These are phyloP conservation scores for Choreutis nemorana DNA, from an alignment of 2,888 invertebrate species.

Conservation along the genomic window DNA sequence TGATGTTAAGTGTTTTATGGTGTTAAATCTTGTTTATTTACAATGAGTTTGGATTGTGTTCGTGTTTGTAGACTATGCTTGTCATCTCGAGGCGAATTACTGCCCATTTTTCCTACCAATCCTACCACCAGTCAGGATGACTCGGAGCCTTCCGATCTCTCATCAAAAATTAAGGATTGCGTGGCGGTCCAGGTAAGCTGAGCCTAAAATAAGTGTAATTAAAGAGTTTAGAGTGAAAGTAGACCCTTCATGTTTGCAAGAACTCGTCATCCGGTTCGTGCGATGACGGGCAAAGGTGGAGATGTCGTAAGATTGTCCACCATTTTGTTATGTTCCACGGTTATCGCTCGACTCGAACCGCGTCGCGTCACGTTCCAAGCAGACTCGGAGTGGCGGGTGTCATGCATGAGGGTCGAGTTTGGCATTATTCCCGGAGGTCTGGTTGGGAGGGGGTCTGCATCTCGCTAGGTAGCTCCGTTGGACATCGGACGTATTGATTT, in stretches of 20 bases:
- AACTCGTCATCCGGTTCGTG: constrained; percentile 63
- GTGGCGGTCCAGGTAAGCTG: constrained; percentile 72
- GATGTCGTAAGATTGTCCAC: constrained; percentile 69
- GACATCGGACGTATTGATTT: constrained; percentile 58
- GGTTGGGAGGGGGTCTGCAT: constrained; percentile 50
- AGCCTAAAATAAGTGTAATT: constrained; percentile 33
- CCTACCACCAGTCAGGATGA: constrained; percentile 63
- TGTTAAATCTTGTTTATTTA: constrained; percentile 52
- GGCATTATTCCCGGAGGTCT: constrained; percentile 57
- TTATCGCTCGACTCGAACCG: constrained; percentile 55
- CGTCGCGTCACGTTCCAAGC: constrained; percentile 54
- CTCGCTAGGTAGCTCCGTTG: constrained; percentile 39
- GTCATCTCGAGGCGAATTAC: constrained; percentile 67
- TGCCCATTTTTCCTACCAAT: constrained; percentile 65
- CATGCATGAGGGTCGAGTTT: constrained; percentile 53
- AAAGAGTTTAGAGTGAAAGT: constrained; percentile 59
- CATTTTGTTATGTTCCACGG: constrained; percentile 65
- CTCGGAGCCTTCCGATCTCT: constrained; percentile 62
- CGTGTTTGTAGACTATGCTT: constrained; percentile 71
- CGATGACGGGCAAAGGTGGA: constrained; percentile 61
- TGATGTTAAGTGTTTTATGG: constrained; percentile 37
- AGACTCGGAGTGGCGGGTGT: constrained; percentile 51
- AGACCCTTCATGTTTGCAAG: constrained; percentile 56
- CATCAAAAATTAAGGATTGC: constrained; percentile 70
- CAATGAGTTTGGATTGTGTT: constrained; percentile 63